A percentile compares a stretch with the other conserved stretches of the same genome.
Conservation (phyloP, 2,113 vertebrate genomes). For the Danio rerio region DNA sequence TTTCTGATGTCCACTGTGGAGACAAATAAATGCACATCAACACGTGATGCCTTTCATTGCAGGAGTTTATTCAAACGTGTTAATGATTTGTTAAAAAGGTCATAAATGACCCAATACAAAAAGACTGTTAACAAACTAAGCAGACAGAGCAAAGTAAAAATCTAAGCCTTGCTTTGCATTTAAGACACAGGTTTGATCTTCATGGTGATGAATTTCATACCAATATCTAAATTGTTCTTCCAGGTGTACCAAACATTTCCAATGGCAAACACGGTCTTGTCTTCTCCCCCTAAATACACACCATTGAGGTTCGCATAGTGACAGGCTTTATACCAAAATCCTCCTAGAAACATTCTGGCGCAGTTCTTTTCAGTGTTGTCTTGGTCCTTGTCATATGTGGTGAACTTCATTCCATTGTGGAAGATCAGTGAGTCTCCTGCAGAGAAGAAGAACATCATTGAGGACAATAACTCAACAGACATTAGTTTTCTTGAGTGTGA, state of each 20-base stretch:
- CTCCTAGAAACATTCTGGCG: constrained; percentile 70
- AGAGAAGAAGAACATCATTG: neutral
- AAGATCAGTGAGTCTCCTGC: constrained; percentile 75
- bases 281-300: constrained; percentile 60
- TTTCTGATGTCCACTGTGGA: no score
- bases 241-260: constrained; percentile 51
- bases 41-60: no score
- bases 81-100: no score
- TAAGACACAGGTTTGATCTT: constrained; percentile 58
- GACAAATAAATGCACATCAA: no score
- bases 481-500: no score
- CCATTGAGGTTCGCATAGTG: constrained; percentile 76
- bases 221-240: constrained; percentile 43
- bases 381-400: constrained; percentile 82
- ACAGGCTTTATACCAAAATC: constrained; percentile 80
- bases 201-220: constrained; percentile 58
- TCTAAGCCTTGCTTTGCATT: no score
- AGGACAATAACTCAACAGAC: no score
- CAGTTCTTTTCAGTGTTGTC: constrained; percentile 72
- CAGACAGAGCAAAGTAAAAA: no score
- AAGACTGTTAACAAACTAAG: no score
- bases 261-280: constrained; percentile 26
- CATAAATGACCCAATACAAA: no score
- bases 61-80: no score
- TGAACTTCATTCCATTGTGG: constrained; percentile 81